Evolutionary conservation across 2,797 vertebrate species (phyloP), one percentile per base, ranked within the genome.

Genomic region (Cyclopterus lumpus): DNA sequence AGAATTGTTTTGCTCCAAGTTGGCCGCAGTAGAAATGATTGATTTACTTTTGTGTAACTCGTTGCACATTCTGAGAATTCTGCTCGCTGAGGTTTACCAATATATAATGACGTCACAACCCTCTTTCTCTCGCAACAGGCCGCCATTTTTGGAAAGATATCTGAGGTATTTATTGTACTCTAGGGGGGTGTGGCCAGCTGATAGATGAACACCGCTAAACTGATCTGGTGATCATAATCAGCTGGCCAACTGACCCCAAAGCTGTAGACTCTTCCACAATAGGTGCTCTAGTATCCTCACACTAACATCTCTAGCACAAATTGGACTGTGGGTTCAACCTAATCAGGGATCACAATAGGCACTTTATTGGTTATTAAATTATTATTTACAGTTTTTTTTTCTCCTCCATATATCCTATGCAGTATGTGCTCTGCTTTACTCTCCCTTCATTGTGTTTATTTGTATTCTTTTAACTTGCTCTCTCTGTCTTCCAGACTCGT

Each of bases 61-160:
- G 70, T 71, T 73, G 12, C 30, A 64, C 49, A 48, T 71, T 61
- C 32, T 71, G 59, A 71, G 51, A 77, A 77, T 28, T 82, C n/a
- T 77, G 20, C 42, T 53, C 22, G 16, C 58, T 79, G 30, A 73
- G n/a, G 51, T 72, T 75, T 67, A 48, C 34, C 36, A 68, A 71
- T 80, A 46, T 55, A 42, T 79, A 40, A 91, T 85, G 62, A 89
- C 36, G 22, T 80, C 69, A 61, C 51, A 3, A 77, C 73, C 76
- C 75, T 89, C 83, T 92, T 55, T 92, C 63, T 94, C 79, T 93
- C 75, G 73, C 80, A 89, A 91, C 95, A 97, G 96, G 94, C 91
- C 11, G 91, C 92, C 90, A 89, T 96, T 92, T 90, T 96, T 88
- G 90, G 93, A 88, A 96, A 91, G 89, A 90, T 96, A 92, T 94